phyloP scores from a whole-genome alignment of 2,797 vertebrate genomes.

The Nannoperca obscura region DNA sequence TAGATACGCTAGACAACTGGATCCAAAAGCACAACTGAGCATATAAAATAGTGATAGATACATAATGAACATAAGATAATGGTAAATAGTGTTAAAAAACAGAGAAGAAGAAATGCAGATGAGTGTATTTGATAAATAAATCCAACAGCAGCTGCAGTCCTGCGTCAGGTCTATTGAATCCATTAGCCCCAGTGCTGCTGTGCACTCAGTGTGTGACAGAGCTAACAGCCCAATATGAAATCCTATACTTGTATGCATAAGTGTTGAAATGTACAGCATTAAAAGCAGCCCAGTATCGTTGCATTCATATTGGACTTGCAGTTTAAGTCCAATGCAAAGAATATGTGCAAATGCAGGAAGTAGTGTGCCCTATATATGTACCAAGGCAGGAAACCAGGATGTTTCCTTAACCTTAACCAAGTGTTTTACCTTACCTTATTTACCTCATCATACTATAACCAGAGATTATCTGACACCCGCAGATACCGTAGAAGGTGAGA shows the following conservation, averaged over 20 bases:
- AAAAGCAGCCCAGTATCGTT: background rate
- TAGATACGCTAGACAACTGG: background rate
- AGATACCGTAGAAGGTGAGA: background rate
- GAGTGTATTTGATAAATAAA: background rate
- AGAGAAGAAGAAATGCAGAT: background rate
- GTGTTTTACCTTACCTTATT: background rate
- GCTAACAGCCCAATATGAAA: background rate
- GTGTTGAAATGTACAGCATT: background rate
- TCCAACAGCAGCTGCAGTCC: background rate
- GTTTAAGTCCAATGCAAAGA: background rate
- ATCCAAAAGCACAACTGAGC: background rate
- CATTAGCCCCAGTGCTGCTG: constrained; percentile 13
- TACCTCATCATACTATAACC: background rate
- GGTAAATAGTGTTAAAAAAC: background rate
- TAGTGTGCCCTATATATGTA: no score
- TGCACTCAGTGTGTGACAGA: constrained; percentile 4
- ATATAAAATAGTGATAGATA: background rate
- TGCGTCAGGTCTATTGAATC: background rate
- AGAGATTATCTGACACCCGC: background rate
- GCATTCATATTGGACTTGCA: background rate
- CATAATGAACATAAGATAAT: background rate
- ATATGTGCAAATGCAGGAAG: background rate
- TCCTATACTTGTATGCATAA: background rate
- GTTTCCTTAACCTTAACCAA: background rate
- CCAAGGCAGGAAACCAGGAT: background rate